These are phyloP conservation scores for Porites lutea DNA, from an alignment of 64 coral and sea anemone species.

Conservation along the genomic window DNA sequence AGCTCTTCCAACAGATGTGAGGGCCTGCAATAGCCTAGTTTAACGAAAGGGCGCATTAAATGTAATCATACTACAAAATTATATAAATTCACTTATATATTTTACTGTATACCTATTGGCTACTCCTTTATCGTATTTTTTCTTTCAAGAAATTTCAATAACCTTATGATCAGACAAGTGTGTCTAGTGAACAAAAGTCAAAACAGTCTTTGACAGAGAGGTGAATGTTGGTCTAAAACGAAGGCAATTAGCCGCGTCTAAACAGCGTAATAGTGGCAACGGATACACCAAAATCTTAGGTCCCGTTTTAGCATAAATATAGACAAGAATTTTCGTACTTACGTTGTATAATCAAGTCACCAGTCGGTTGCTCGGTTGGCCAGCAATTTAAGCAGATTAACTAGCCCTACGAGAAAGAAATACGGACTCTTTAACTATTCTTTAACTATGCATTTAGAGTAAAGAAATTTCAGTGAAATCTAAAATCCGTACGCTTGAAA, in stretches of 20 bases:
- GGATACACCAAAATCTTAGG: neutral
- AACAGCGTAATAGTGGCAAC: neutral
- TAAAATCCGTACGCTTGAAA: neutral
- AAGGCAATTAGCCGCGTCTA: neutral
- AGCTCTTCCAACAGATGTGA: no score
- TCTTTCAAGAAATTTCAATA: neutral
- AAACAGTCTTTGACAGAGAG: no score
- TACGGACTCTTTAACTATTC: neutral
- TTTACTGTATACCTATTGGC: no score
- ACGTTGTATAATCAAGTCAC: conserved; percentile 29
- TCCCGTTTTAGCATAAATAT: neutral
- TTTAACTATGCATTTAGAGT: neutral
- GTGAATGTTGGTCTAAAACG: no score
- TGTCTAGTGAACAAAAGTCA: neutral
- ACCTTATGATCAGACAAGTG: neutral
- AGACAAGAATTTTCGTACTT: neutral
- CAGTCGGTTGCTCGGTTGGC: conserved; percentile 12
- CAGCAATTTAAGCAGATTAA: conserved; percentile 37
- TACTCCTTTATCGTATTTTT: no score
- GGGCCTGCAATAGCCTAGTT: no score
- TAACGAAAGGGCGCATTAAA: neutral
- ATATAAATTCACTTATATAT: no score
- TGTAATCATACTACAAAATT: no score
- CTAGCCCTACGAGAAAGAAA: conserved; percentile 5
- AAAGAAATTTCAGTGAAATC: neutral